Evolutionary conservation across 2,113 vertebrate species (phyloP), one percentile per base, ranked within the genome.

Genomic region (Bambusicola thoracicus): DNA sequence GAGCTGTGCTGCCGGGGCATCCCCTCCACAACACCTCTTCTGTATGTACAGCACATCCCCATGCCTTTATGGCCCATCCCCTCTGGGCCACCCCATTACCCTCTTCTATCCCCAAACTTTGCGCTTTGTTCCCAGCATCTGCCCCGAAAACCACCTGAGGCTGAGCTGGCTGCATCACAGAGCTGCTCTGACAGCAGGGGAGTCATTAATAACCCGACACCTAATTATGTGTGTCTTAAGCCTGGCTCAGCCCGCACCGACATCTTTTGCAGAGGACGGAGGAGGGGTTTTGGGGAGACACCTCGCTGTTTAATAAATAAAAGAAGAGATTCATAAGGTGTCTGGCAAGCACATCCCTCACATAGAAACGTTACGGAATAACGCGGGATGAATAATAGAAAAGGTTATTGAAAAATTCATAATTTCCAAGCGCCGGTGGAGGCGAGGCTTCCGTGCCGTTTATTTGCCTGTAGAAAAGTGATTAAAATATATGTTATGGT

Each of bases 311-410:
- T 98, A 98, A 98, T 99, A 98, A 99, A 99, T 99, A 98, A 99
- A 98, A 98, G 96, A 99, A 98, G 90, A 98, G 97, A 95, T 98
- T 98, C 98, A 98, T 98, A 98, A 98, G 98, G 97, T 97, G 96
- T 93, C 96, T 96, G 96, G 97, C 97, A 97, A 98, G 97, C 98
- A 95, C 97, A 98, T 97, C 96, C 92, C 96, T 98, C 98, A 97
- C 97, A 90, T 97, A 97, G 97, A 98, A 99, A 98, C 98, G 98
- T 98, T 98, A 97, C 96, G 90, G 98, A 98, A 98, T 98, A 98
- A 98, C 98, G 98, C 96, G 92, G 96, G 96, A 98, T 99, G 98
- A 99, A 99, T 99, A 99, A 98, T 99, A 98, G 97, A 99, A 98
- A 96, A 98, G 98, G 96, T 98, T 98, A 98, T 98, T 99, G 97